phyloP scores from a whole-genome alignment of 2,888 invertebrate genomes.

The Campoletis raptor region DNA sequence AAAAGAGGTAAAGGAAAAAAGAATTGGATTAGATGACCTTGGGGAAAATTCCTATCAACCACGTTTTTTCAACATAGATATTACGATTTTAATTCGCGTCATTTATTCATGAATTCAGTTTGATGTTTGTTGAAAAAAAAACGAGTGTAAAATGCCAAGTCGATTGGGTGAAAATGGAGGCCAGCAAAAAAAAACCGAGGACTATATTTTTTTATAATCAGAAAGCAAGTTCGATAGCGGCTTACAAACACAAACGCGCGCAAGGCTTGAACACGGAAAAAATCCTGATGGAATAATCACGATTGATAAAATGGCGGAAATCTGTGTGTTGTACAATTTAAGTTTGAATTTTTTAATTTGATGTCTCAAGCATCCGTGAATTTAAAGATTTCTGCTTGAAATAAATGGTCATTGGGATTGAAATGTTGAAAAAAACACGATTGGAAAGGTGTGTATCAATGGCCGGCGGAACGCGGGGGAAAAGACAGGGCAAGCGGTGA shows the following conservation, averaged over 20 bases:
- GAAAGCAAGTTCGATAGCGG: conserved; percentile 21
- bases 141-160: background rate
- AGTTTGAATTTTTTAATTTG: background rate
- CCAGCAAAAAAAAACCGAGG: background rate
- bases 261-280: conserved; percentile 1
- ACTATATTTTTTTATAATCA: background rate
- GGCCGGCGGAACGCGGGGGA: conserved; percentile 45
- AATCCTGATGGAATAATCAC: conserved; percentile 33
- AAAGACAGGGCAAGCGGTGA: conserved; percentile 51
- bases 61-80: background rate
- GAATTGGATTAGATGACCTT: conserved; percentile 37
- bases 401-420: background rate
- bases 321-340: background rate
- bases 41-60: conserved; percentile 47
- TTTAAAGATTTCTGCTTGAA: background rate
- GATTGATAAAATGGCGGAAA: conserved; percentile 62
- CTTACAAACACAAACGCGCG: conserved; percentile 10
- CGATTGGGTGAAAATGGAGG: background rate
- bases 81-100: background rate
- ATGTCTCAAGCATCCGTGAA: background rate
- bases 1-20: background rate
- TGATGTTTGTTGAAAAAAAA: background rate
- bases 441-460: conserved; percentile 44
- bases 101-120: background rate
- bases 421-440: background rate